Evolutionary conservation across 23 tunicate species (phyloP).

Genomic region (Clavelina lepadiformis): DNA sequence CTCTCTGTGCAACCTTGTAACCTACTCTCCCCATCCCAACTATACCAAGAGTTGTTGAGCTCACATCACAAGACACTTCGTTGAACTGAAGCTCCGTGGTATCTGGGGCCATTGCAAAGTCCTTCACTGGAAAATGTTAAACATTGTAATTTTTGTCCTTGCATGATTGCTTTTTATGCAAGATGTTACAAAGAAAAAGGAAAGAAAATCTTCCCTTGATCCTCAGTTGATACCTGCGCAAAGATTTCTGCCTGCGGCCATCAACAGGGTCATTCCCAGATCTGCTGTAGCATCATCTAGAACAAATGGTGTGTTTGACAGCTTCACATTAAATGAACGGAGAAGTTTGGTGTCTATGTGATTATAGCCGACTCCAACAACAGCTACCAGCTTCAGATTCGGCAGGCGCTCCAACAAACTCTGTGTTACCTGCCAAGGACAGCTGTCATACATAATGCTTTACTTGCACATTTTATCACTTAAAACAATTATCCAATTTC

Average conservation of each 20-base stretch:
- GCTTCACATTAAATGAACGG: constrained; percentile 43
- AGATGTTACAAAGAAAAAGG: no score
- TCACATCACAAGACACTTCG: constrained; percentile 20
- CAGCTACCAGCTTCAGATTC: constrained; percentile 67
- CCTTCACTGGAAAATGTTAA: constrained; percentile 8
- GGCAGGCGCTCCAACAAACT: constrained; percentile 52
- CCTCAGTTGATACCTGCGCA: no score
- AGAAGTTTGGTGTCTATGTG: constrained; percentile 56
- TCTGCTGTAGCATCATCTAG: constrained; percentile 59
- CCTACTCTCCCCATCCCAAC: constrained; percentile 96
- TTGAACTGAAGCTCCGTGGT: constrained; percentile 10
- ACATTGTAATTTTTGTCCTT: no score
- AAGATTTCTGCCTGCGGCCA: constrained; percentile 72
- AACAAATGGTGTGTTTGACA: constrained; percentile 74
- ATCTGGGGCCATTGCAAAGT: constrained; percentile 14
- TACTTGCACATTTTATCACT: not conserved
- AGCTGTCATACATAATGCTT: no score
- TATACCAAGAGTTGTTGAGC: constrained; percentile 70
- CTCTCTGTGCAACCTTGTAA: constrained; percentile 54
- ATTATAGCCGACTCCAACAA: constrained; percentile 65
- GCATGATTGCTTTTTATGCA: no score
- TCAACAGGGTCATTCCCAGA: constrained; percentile 47
- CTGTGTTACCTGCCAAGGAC: constrained; percentile 30
- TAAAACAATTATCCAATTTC: not conserved
- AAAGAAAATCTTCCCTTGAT: no score